Conservation (phyloP, 2,797 vertebrate species). For the Sebastes oblongus region DNA sequence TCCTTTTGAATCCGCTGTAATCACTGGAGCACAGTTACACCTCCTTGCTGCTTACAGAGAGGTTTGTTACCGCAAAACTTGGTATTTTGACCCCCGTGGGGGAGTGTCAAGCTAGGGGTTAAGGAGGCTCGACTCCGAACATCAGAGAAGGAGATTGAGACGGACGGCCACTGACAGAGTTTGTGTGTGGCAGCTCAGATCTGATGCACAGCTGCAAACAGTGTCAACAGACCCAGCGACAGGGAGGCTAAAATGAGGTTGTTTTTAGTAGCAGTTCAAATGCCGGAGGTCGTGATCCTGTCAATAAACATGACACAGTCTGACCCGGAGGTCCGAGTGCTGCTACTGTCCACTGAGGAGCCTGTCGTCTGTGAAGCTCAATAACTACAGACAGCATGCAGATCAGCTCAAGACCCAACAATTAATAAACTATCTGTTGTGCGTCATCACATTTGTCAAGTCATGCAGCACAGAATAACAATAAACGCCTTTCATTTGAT, state of each 20-base stretch:
- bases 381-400: not conserved
- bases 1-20: constrained; percentile 26
- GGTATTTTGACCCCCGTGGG: not conserved
- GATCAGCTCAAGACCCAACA: not conserved
- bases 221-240: constrained; percentile 28
- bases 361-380: not conserved
- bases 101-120: constrained; percentile 21
- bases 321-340: constrained; percentile 1
- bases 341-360: not conserved
- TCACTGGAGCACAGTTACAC: not conserved
- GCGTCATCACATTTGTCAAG: not conserved
- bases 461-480: not conserved
- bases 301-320: constrained; percentile 17
- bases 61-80: not conserved
- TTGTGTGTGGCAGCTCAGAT: constrained; percentile 18
- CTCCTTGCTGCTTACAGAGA: not conserved
- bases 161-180: constrained; percentile 13
- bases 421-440: not conserved
- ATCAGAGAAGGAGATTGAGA: constrained; percentile 16
- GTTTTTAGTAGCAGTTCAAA: constrained; percentile 33
- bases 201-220: constrained; percentile 39
- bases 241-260: constrained; percentile 1
- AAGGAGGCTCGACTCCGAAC: constrained; percentile 5
- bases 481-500: not conserved
- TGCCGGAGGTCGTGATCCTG: constrained; percentile 3